Base-by-base conservation (phyloP, 2,888 invertebrate species). In the Polydrusus cervinus region DNA sequence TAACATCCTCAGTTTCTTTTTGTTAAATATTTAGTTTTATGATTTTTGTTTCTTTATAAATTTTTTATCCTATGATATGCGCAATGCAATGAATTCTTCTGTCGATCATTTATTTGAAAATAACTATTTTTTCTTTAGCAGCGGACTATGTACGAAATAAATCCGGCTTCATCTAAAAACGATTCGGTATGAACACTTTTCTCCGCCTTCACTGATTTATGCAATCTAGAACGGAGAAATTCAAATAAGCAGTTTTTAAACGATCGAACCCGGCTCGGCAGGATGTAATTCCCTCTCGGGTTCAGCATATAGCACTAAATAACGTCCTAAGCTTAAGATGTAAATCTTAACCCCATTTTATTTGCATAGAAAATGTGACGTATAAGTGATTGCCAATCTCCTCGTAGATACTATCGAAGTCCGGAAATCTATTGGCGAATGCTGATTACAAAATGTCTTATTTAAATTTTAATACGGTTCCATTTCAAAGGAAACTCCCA, bases 351-450 rank as follows among this genome's bases (percentile, higher is more conserved):
- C 84, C 83, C 85, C 85, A 82, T 87, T 87, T 86, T 85, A 87
- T 87, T 87, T 87, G 87, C 86, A 87, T 87, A 85, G 86, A 85
- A 86, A 85, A 86, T 83, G 87, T 86, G 86, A 86, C 86, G 85
- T 85, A 84, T 85, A 85, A 85, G 85, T 82, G 87, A 86, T 86
- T 85, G 85, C 84, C 85, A 85, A 85, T 85, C 85, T 86, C 83
- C 82, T 82, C 78, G 79, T 79, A 82, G 85, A 84, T 84, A 74
- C 77, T 86, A 86, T 86, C 85, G 79, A 78, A 80, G 80, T 80
- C 82, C 84, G 86, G 86, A 87, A 87, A 86, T 86, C 86, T 86
- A 87, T 87, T 86, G 86, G 86, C 85, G 84, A 83, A 84, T 81
- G 83, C 83, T 85, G 86, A 86, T 86, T 86, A 85, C 86, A 84